Conservation (phyloP, 2,888 invertebrate genomes). For the Drosophila vallismaia region DNA sequence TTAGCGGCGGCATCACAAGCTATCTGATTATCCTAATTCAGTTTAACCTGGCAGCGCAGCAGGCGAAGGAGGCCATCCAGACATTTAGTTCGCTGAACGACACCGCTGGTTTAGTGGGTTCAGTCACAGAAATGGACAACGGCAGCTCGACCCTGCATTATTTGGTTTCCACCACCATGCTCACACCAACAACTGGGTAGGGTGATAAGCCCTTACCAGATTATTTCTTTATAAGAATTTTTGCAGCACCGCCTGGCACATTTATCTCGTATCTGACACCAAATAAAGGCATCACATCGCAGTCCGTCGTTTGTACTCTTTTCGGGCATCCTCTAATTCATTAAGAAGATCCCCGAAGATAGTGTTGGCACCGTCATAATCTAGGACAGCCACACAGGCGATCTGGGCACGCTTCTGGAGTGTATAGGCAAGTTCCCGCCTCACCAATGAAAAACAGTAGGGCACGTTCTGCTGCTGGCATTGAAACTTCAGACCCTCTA, state of each 20-base stretch:
- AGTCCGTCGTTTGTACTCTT: slow-evolving; percentile 51
- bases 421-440: slow-evolving; percentile 85
- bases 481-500: slow-evolving; percentile 84
- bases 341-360: slow-evolving; percentile 66
- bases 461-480: slow-evolving; percentile 85
- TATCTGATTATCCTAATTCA: slow-evolving; percentile 84
- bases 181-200: slow-evolving; percentile 44
- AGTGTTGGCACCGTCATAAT: slow-evolving; percentile 87
- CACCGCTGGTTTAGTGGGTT: slow-evolving; percentile 63
- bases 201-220: neutral
- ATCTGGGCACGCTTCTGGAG: slow-evolving; percentile 86
- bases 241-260: slow-evolving; percentile 48
- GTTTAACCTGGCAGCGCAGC: slow-evolving; percentile 84
- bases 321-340: slow-evolving; percentile 59
- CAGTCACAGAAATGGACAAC: slow-evolving; percentile 57
- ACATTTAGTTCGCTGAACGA: slow-evolving; percentile 66
- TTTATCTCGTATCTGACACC: slow-evolving; percentile 18
- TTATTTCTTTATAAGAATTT: slow-evolving; percentile 1
- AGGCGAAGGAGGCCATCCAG: slow-evolving; percentile 78
- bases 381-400: slow-evolving; percentile 87
- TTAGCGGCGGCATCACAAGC: slow-evolving; percentile 83
- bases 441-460: slow-evolving; percentile 86
- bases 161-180: slow-evolving; percentile 58
- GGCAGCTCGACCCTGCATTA: slow-evolving; percentile 50
- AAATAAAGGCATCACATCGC: slow-evolving; percentile 55